Evolutionary conservation across 2,888 invertebrate genomes (phyloP), one percentile per base, ranked within the genome.

Genomic region (Leptinotarsa peninsularis): DNA sequence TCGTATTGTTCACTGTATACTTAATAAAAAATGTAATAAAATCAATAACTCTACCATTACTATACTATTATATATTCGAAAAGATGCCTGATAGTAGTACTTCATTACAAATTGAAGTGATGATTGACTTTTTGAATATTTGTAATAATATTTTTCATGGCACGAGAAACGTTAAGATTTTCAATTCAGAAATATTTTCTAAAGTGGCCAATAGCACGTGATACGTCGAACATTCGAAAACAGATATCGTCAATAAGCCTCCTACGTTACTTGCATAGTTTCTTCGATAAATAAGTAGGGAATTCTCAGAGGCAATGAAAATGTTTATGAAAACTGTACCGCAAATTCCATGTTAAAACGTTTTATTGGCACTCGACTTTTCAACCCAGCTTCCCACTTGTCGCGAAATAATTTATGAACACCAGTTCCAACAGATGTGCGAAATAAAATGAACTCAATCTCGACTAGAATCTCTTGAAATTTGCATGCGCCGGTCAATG

Each of bases 341-440:
- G 69, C 69, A 69, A 69, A 54, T 56, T 69, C n/a, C 56, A 69
- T 69, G 69, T 69, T 56, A 4, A 33, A 68, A 68, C 68, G 56
- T 68, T 68, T 69, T 50, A 69, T 23, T 33, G 33, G 54, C 69
- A 69, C 21, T 33, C 69, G 54, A 56, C 56, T 69, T 69, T 43
- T 69, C 69, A 50, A 56, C 33, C 56, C 18, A 17, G 33, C 54
- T 33, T 69, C 56, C 69, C 69, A 54, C 54, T 56, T 69, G 69
- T 56, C 56, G 56, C 43, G 23, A 33, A 69, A 23, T 54, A 69
- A 69, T 69, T 69, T 69, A 69, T 69, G 56, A 43, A 56, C 33
- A 69, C 54, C 43, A 69, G n/a, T 33, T 33, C n/a, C 49, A 56
- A 69, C 69, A 69, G 54, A 69, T 69, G 68, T 68, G 68, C 68